Base-by-base conservation (phyloP, 2,797 vertebrate genomes). In the Astyanax mexicanus region DNA sequence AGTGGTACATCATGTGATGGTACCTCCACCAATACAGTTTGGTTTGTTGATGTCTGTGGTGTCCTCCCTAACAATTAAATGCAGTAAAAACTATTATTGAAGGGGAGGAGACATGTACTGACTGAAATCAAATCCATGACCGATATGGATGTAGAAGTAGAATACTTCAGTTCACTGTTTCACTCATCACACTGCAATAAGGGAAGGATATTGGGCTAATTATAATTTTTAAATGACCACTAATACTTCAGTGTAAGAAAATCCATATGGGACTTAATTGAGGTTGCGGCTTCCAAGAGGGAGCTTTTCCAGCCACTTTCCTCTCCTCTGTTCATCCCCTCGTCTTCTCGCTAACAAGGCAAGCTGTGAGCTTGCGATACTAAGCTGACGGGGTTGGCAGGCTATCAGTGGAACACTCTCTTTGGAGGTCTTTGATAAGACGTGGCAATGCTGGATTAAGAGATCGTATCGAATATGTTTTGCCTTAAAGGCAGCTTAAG, bases 381-480 rank as follows among this genome's bases (percentile, higher is more conserved):
- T 85, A 80, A 78, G 75, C 82, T 79, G 75, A 80, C 72, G 79
- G 83, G 51, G 75, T 78, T 89, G 86, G 87, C 87, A 86, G 84
- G 79, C 44, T 74, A 83, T 88, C 80, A 80, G 83, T 80, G 25
- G 75, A 80, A 79, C 65, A 19, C 37, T 66, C 49, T 88, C 81
- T 86, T 85, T 86, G 72, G 79, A 81, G 78, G 79, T 64, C 74
- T 82, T 80, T 83, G 84, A 86, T 88, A 85, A 79, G 80, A 83
- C 80, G 80, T 75, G 80, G 73, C 74, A 49, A 77, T 67, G 74
- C 78, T 83, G 86, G 83, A 84, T 91, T 89, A 87, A 87, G 69
- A 77, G 87, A 91, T 90, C 84, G 78, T 87, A 90, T 90, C 84
- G 79, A 79, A 76, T 84, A 80, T 84, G 81, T 84, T 86, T 81